Evolutionary conservation across 1,140 invertebrate species (phyloP).

Genomic region (Pinna nobilis): DNA sequence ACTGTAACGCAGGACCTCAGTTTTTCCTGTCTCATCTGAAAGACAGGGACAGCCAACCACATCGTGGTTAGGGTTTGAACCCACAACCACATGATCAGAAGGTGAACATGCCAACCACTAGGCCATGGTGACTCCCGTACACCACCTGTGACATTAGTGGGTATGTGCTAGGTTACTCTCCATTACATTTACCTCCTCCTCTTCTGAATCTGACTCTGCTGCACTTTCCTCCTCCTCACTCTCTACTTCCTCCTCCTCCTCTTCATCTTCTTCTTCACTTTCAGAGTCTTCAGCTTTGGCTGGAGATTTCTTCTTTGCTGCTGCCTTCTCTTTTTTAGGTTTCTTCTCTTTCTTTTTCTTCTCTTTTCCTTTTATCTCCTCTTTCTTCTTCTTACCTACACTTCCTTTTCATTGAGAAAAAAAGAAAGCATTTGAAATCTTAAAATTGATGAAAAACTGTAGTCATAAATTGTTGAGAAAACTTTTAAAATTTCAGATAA

Average conservation of each 20-base stretch:
- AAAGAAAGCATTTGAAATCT: too few species aligned
- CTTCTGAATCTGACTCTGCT: conserved; percentile 41
- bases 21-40: too few species aligned
- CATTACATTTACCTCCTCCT: conserved; percentile 35
- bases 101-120: too few species aligned
- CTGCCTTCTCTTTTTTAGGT: conserved; percentile 13
- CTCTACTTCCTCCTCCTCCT: conserved; percentile 45
- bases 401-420: conserved; percentile 58
- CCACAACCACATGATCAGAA: too few species aligned
- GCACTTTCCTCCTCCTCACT: conserved; percentile 53
- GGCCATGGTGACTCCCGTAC: too few species aligned
- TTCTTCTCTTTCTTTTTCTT: conserved; percentile 47
- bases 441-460: too few species aligned
- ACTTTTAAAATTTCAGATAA: too few species aligned
- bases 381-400: conserved; percentile 46
- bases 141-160: too few species aligned
- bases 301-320: conserved; percentile 5
- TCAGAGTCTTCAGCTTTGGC: conserved; percentile 28
- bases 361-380: conserved; percentile 23
- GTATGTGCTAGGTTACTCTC: background rate
- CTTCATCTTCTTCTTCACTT: conserved; percentile 44
- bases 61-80: too few species aligned
- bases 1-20: too few species aligned
- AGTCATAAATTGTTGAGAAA: too few species aligned
- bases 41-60: too few species aligned